These are phyloP conservation scores for Sycobia sp. DNA, from an alignment of 1,140 invertebrate genomes.

Conservation along the genomic window DNA sequence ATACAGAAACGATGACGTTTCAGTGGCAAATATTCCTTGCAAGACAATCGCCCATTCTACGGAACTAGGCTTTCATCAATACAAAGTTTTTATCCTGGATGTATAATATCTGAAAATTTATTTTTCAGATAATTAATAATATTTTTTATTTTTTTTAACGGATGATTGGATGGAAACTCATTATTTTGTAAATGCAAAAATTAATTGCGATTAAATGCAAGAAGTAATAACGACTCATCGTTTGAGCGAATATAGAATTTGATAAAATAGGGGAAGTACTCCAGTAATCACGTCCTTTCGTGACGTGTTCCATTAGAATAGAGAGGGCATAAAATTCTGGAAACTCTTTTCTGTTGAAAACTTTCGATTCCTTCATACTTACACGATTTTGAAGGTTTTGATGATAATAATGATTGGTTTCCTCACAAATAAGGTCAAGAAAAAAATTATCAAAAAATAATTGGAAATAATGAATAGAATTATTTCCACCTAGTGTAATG, in stretches of 20 bases:
- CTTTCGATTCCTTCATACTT: constrained; percentile 8
- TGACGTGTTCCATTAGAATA: constrained; percentile 18
- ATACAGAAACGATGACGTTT: not conserved
- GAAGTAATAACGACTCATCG: not conserved
- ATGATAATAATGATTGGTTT: not conserved
- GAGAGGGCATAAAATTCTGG: constrained; percentile 12
- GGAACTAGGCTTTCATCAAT: too few species aligned
- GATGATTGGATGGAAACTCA: constrained; percentile 1
- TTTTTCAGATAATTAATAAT: too few species aligned
- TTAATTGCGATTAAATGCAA: not conserved
- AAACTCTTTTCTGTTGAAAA: constrained; percentile 9
- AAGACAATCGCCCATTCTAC: not conserved
- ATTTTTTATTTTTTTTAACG: constrained; percentile 1
- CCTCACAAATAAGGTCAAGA: too few species aligned
- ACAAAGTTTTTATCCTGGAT: too few species aligned
- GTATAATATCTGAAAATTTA: too few species aligned
- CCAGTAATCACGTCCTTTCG: constrained; percentile 1
- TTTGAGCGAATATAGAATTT: too few species aligned
- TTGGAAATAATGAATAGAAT: too few species aligned
- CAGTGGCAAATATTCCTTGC: not conserved
- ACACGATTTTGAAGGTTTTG: constrained; percentile 1
- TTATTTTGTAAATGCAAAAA: constrained; percentile 5
- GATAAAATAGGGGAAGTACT: too few species aligned
- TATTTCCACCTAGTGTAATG: not conserved
- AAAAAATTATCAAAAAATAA: too few species aligned